Base-by-base conservation (phyloP, 2,888 invertebrate species). In the Pegoplata infirma region DNA sequence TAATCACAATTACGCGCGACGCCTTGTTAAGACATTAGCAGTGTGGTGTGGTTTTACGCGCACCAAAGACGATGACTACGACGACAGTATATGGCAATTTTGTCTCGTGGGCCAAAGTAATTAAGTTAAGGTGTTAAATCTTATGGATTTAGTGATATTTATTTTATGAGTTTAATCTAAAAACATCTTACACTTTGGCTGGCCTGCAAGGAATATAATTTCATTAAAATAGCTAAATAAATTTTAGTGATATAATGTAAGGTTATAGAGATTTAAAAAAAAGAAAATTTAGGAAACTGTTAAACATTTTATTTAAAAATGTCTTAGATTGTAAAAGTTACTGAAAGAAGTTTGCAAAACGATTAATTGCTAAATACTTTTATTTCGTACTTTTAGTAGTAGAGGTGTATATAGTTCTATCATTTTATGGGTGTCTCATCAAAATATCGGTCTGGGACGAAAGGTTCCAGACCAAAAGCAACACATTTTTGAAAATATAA, bases 121-220 rank as follows among this genome's bases (percentile, higher is more conserved):
- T 79, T 75, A 79, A 55, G 55, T 71, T 71, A 71, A 79, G 75
- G 66, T 71, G 79, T 79, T 71, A 66, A 74, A 56, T 55, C 69
- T 74, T 66, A 46, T 36, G 69, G 53, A 69, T 74, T 74, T 74
- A 69, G 17, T 56, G 25, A 76, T 72, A 10, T 59, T 56, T n/a
- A n/a, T n/a, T 76, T 69, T 76, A 76, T 72, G 61, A 67, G 40
- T 66, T 59, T 40, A 8, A 46, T 46, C 32, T 72, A 36, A n/a
- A n/a, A 55, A 17, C 19, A 47, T 49, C 19, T 23, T 49, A 47
- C 14, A 47, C 25, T 53, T n/a, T 17, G n/a, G 3, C 25, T 6
- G 25, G 25, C 16, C 5, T 10, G 19, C 6, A 40, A 5, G 19
- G 19, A 36, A 40, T 53, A 3, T 53, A 32, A 16, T 58, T 25